A percentile compares a stretch with the other conserved stretches of the same genome.
These are phyloP conservation scores for Thecophora atra DNA, from an alignment of 2,888 invertebrate genomes.

Conservation along the genomic window DNA sequence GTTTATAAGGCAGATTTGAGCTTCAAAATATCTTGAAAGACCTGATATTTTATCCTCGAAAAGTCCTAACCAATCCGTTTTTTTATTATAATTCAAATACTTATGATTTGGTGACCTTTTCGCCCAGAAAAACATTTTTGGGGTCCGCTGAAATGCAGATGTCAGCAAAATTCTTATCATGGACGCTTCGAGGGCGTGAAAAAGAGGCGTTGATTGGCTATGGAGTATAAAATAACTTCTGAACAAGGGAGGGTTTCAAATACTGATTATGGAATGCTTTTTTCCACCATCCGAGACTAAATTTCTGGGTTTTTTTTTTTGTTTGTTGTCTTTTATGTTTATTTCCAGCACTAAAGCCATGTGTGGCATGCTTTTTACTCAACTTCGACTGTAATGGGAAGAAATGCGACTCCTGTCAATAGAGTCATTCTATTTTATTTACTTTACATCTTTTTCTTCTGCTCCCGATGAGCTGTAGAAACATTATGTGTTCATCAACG, in stretches of 20 bases:
- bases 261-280: neutral
- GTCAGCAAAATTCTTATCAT: neutral
- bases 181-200: neutral
- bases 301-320: conserved; percentile 10
- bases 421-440: neutral
- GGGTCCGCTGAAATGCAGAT: neutral
- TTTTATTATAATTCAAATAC: too few species aligned
- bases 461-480: conserved; percentile 14
- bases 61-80: too few species aligned
- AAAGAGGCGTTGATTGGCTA: neutral
- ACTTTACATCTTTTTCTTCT: conserved; percentile 16
- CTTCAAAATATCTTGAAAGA: too few species aligned
- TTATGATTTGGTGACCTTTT: too few species aligned
- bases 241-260: too few species aligned
- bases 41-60: too few species aligned
- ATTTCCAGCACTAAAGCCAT: too few species aligned
- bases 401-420: too few species aligned
- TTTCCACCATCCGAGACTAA: too few species aligned
- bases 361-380: too few species aligned
- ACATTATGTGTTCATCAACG: neutral
- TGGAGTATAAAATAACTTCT: neutral
- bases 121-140: neutral
- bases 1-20: too few species aligned
- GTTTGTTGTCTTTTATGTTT: neutral
- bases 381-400: too few species aligned